phyloP scores from a whole-genome alignment of 2,113 vertebrate genomes.

The Chloropsis hardwickii region DNA sequence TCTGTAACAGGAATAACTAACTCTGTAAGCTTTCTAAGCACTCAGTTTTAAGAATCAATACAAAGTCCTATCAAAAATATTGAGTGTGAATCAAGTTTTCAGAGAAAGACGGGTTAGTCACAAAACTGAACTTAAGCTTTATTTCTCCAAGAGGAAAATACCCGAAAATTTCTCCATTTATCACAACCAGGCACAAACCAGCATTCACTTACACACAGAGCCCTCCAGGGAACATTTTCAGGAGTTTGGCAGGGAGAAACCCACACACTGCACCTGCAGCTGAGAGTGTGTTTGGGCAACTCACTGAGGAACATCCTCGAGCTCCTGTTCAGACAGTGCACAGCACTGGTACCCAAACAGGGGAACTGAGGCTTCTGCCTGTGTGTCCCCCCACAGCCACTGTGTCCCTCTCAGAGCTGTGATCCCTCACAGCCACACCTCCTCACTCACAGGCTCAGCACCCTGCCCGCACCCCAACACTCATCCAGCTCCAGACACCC shows the following conservation, averaged over 20 bases:
- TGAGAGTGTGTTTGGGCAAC: not conserved
- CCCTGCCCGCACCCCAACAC: fast-evolving
- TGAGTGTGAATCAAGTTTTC: not conserved
- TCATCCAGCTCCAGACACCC: not conserved
- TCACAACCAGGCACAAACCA: not conserved
- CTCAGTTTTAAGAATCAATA: not conserved
- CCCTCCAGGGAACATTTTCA: not conserved
- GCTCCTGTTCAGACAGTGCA: not conserved
- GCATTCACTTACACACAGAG: not conserved
- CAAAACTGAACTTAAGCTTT: not conserved
- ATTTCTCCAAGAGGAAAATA: not conserved
- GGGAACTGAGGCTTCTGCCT: not conserved
- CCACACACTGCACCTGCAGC: fast-evolving
- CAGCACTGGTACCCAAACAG: not conserved
- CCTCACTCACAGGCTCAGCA: fast-evolving
- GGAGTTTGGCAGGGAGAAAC: not conserved
- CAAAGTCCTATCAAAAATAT: not conserved
- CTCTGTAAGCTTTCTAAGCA: not conserved
- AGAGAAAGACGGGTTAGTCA: not conserved
- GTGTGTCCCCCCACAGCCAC: not conserved
- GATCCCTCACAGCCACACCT: not conserved
- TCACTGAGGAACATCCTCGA: not conserved
- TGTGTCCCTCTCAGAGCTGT: fast-evolving
- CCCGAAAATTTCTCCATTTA: not conserved
- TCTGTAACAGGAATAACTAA: not conserved